Conservation (phyloP, 2,113 vertebrate species). For the Mus spicilegus region DNA sequence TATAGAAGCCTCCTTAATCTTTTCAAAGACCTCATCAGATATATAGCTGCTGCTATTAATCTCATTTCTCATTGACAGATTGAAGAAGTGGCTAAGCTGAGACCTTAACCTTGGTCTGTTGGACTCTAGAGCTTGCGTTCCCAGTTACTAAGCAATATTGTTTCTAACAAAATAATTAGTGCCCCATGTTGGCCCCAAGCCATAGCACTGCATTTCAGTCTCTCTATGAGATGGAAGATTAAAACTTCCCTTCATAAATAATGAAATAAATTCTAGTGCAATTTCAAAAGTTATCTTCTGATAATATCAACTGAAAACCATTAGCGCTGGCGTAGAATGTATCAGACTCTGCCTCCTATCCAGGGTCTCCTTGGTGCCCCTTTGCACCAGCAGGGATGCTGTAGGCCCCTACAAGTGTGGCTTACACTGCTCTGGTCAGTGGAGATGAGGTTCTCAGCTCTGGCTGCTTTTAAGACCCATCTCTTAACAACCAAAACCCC, state of each 20-base stretch:
- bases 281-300: not conserved
- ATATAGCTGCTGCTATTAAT: not conserved
- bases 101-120: not conserved
- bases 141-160: constrained; percentile 21
- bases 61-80: not conserved
- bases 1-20: not conserved
- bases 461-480: not conserved
- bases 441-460: not conserved
- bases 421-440: not conserved
- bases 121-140: not conserved
- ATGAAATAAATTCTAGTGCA: not conserved
- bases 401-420: not conserved
- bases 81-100: constrained; percentile 5
- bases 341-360: not conserved
- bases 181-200: not conserved
- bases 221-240: constrained; percentile 17
- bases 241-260: constrained; percentile 7
- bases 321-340: not conserved
- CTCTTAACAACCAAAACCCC: not conserved
- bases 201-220: not conserved
- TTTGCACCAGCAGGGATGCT: not conserved
- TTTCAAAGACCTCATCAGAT: constrained; percentile 37
- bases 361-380: not conserved
- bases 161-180: constrained; percentile 50
- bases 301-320: not conserved